Evolutionary conservation across 2,113 vertebrate genomes (phyloP).

Genomic region (Falcunculus frontatus): DNA sequence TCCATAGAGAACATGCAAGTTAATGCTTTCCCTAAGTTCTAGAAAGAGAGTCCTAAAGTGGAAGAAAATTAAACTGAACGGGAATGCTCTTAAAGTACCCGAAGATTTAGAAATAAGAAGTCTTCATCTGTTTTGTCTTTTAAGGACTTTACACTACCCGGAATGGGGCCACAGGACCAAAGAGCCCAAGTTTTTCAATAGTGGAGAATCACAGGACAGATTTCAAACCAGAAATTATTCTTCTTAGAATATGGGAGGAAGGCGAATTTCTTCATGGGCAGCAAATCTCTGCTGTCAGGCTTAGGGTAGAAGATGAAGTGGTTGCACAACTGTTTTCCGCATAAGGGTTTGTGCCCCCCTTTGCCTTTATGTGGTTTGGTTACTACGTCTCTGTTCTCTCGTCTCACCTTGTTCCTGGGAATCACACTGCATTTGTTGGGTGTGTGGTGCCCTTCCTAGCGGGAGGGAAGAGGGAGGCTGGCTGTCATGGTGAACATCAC

Average conservation of each 20-base stretch:
- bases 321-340: background rate
- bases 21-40: background rate
- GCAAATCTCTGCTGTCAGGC: background rate
- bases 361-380: background rate
- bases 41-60: background rate
- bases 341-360: background rate
- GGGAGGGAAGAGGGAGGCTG: accelerated
- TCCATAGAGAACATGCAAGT: background rate
- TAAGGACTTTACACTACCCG: background rate
- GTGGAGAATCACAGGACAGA: background rate
- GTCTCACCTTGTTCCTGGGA: background rate
- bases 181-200: background rate
- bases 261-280: background rate
- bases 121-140: background rate
- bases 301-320: background rate
- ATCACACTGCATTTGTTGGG: background rate
- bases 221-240: slow-evolving; percentile 6
- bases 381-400: background rate
- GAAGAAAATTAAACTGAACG: background rate
- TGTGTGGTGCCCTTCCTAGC: background rate
- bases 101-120: background rate
- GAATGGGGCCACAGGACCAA: background rate
- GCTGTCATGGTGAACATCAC: background rate
- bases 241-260: background rate
- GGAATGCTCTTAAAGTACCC: background rate